These are phyloP conservation scores for Brachylomia viminalis DNA, from an alignment of 2,888 invertebrate genomes.

Conservation along the genomic window DNA sequence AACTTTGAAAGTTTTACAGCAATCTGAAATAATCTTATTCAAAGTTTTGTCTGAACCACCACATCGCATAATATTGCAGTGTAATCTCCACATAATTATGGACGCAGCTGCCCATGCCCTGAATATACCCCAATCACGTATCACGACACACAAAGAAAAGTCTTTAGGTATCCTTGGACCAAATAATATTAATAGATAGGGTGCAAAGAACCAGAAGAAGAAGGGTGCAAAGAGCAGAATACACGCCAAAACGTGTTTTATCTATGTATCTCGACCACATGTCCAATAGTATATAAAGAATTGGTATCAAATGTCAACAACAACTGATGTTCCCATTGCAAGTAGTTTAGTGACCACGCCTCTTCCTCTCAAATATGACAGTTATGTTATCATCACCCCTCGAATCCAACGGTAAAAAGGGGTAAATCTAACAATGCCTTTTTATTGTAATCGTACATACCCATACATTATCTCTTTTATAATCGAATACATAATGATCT, in stretches of 20 bases:
- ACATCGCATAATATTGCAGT: too few relatives aligned
- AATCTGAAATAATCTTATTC: too few relatives aligned
- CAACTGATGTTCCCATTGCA: conserved; percentile 81
- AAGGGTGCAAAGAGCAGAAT: neutral
- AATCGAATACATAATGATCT: conserved; percentile 15
- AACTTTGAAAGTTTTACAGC: neutral
- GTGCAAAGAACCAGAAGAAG: neutral
- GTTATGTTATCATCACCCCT: conserved; percentile 80
- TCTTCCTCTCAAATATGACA: conserved; percentile 84
- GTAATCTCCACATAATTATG: neutral
- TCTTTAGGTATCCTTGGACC: neutral
- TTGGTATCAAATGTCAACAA: conserved; percentile 78
- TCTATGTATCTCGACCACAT: conserved; percentile 25
- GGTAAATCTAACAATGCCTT: conserved; percentile 58
- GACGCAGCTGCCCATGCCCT: conserved; percentile 3
- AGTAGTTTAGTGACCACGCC: conserved; percentile 86
- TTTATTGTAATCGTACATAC: conserved; percentile 42
- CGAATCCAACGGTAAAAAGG: conserved; percentile 67
- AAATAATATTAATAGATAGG: neutral
- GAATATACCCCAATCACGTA: neutral
- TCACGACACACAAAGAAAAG: neutral
- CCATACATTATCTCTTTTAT: conserved; percentile 46
- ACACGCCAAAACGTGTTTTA: conserved; percentile 28
- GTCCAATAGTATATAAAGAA: conserved; percentile 68
- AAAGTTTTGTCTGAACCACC: too few relatives aligned